Evolutionary conservation across 1,140 invertebrate genomes (phyloP), one percentile per base, ranked within the genome.

Genomic region (Cecropterus lyciades): DNA sequence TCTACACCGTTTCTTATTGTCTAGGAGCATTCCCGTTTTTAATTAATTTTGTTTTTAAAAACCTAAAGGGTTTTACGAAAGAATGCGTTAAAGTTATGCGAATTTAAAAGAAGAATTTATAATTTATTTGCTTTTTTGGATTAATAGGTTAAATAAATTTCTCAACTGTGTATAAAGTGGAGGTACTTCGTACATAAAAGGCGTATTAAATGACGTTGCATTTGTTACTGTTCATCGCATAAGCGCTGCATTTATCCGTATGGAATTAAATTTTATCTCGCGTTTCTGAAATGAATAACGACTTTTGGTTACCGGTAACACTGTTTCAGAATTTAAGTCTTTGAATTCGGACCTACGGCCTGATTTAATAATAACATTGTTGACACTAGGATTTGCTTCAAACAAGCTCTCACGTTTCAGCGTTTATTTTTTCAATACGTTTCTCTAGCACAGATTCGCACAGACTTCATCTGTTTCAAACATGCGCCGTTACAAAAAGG

Each of bases 281-380:
- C 37, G 33, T 55, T 45, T 33, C 42, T 20, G 51, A 70, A 60
- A 75, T 67, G 71, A 72, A 74, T 73, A 67, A 69, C 70, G 67
- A 69, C 67, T 56, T 59, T 62, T 16, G 62, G 37, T 60, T 67
- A 69, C 62, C 68, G 66, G 66, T 73, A 62, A 75, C 67, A 62
- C 64, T 43, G 57, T 73, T 74, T 73, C 72, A 77, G 70, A 69
- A 62, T 69, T 68, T 68, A 62, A 65, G 67, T 81, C 67, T 75
- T 79, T 79, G 73, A 79, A 79, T 77, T 72, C 65, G 70, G 43
- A 69, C 53, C 72, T 33, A 52, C 57, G 40, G 33, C 49, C 69
- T 77, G 69, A 77, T 81, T 78, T 74, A 75, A 72, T 62, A 49
- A 48, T 57, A 43, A 30, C 62, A 66, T 48, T 75, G 70, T 73